Base-by-base conservation (phyloP, 2,797 vertebrate species). In the Micropoecilia bifurca region DNA sequence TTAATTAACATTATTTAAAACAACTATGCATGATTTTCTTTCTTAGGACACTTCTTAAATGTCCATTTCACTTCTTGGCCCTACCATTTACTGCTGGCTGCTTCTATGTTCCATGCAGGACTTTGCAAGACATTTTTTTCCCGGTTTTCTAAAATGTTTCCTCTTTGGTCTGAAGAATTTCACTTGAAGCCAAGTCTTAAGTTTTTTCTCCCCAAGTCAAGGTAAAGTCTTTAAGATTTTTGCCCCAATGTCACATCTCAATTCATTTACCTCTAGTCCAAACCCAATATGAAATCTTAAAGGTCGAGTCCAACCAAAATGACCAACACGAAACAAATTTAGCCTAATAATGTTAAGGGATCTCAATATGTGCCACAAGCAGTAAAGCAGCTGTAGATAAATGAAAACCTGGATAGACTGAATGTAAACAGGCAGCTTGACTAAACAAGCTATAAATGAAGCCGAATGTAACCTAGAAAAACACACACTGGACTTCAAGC, bases 401-500 rank as follows among this genome's bases (percentile, higher is more conserved):
- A 45, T 12, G 5, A 43, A 14, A 69, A 43, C 10, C 39, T 14
- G 3, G 36, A 43, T 3, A 41, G 36, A 4, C 22, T 68, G 9
- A 68, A 68, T 4, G 20, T 41, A 39, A 68, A 68, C 36, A 39
- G 18, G 36, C 33, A 39, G 8, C 63, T 68, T 22, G 20, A 41
- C 36, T 25, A 41, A 66, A 68, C 20, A 39, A 68, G 36, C 9
- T 68, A 68, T 25, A 68, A 41, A 20, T 25, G 9, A 39, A 68
- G 36, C 25, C 25, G 12, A 28, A 8, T 45, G 43, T 16, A 8
- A 68, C 41, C 63, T 39, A 68, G 33, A 68, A 28, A 45, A 28
- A 71, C 13, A 28, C 41, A 45, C 43, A 28, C 47, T 74, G 47
- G 74, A 53, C 73, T 22, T 77, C 41, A 80, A 75, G 71, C 28